A percentile compares a stretch with the other conserved stretches of the same genome.
phyloP scores from a whole-genome alignment of 1,140 invertebrate genomes.

The Saxidomus purpurata region DNA sequence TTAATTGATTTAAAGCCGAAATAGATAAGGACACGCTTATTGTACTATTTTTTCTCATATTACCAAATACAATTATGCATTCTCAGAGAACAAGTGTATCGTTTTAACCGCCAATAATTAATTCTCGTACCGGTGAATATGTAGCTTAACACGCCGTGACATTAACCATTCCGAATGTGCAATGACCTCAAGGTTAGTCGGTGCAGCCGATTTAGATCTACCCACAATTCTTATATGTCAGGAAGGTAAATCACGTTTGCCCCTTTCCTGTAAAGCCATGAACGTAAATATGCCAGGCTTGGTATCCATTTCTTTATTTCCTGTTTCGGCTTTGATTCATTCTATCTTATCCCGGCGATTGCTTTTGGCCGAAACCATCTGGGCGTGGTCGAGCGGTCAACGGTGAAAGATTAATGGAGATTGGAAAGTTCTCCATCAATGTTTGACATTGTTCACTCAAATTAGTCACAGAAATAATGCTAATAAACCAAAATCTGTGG shows the following conservation, averaged over 20 bases:
- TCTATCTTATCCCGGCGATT: background rate
- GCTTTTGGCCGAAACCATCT: background rate
- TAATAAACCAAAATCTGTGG: conserved; percentile 54
- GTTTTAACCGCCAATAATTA: conserved; percentile 60
- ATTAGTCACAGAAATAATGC: conserved; percentile 62
- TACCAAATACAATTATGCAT: conserved; percentile 56
- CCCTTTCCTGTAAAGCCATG: background rate
- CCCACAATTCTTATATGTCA: conserved; percentile 45
- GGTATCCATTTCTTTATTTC: conserved; percentile 46
- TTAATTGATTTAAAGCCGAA: conserved; percentile 15
- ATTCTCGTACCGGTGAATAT: conserved; percentile 37
- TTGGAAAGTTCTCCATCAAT: conserved; percentile 68
- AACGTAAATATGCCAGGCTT: conserved; percentile 57
- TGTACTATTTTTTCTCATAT: conserved; percentile 33
- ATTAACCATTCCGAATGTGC: conserved; percentile 66
- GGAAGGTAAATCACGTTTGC: conserved; percentile 51
- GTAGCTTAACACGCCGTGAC: conserved; percentile 55
- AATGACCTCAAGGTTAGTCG: conserved; percentile 49
- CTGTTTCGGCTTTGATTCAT: conserved; percentile 40
- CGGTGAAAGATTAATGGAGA: conserved; percentile 56
- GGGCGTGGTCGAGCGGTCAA: conserved; percentile 53
- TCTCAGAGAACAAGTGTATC: conserved; percentile 49
- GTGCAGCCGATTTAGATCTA: conserved; percentile 62
- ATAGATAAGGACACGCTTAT: conserved; percentile 27
- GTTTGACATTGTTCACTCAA: conserved; percentile 55